A percentile compares a stretch with the other conserved stretches of the same genome.
These are phyloP conservation scores for Astreopora myriophthalma DNA, from an alignment of 64 coral and sea anemone genomes.

Conservation along the genomic window DNA sequence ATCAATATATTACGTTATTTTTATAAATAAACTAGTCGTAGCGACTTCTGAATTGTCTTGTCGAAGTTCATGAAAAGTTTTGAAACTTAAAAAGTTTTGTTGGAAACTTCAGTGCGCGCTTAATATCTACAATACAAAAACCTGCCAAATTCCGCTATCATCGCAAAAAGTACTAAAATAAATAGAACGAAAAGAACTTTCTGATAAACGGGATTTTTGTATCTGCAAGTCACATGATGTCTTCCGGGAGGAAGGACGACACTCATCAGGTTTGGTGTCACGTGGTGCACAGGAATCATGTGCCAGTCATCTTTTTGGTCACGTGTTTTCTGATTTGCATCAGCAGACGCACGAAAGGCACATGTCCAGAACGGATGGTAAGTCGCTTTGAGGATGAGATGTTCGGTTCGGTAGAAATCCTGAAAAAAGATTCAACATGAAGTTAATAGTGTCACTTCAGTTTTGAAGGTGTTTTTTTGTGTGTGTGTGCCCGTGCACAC, in stretches of 20 bases:
- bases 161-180: constrained; percentile 14
- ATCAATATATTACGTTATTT: background rate
- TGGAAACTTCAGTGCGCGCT: background rate
- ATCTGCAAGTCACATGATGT: constrained; percentile 72
- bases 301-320: constrained; percentile 45
- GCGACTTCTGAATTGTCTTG: background rate
- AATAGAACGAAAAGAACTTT: constrained; percentile 76
- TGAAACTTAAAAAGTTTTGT: background rate
- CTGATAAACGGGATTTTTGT: constrained; percentile 84
- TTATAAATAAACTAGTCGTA: constrained; percentile 10
- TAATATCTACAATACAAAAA: background rate
- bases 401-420: constrained; percentile 68
- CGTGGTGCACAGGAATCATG: constrained; percentile 50
- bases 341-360: constrained; percentile 4
- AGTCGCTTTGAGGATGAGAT: constrained; percentile 82
- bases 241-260: constrained; percentile 66
- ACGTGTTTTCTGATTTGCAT: background rate
- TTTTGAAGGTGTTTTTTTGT: too few species aligned
- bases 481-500: too few species aligned
- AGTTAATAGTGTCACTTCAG: background rate
- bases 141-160: background rate
- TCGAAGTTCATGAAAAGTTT: background rate
- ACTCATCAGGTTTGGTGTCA: constrained; percentile 86
- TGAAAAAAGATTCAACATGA: background rate
- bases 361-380: constrained; percentile 92